These are phyloP conservation scores for Trichosurus vulpecula DNA, from an alignment of 2,797 vertebrate genomes.

Conservation along the genomic window DNA sequence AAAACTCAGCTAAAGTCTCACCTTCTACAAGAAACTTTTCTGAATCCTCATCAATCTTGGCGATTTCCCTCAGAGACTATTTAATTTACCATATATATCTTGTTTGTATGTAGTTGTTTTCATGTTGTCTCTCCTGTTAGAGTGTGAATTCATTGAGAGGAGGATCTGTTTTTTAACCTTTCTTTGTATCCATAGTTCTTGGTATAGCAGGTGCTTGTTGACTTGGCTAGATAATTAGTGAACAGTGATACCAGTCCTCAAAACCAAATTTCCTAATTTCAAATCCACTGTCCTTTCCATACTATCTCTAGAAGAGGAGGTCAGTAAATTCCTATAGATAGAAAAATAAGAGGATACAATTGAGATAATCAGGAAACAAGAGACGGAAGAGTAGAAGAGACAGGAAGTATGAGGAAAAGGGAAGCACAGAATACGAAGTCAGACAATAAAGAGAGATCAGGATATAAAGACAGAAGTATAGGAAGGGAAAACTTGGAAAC, in stretches of 20 bases:
- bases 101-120: background rate
- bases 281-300: background rate
- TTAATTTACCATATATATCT: background rate
- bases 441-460: background rate
- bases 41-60: background rate
- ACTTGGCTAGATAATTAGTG: background rate
- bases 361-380: background rate
- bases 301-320: background rate
- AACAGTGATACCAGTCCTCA: background rate
- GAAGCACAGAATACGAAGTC: background rate
- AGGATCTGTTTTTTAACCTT: background rate
- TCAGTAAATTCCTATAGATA: background rate
- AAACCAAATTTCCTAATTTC: background rate
- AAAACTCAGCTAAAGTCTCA: background rate
- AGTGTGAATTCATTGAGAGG: background rate
- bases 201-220: background rate
- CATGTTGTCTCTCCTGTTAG: background rate
- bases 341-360: background rate
- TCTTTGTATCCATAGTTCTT: background rate
- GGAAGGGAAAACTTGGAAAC: slow-evolving; percentile 10
- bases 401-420: background rate
- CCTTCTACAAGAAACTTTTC: background rate
- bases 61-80: background rate
- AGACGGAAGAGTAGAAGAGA: background rate
- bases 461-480: background rate